Base-by-base conservation (phyloP, 2,113 vertebrate species). In the Prochilodus magdalenae region DNA sequence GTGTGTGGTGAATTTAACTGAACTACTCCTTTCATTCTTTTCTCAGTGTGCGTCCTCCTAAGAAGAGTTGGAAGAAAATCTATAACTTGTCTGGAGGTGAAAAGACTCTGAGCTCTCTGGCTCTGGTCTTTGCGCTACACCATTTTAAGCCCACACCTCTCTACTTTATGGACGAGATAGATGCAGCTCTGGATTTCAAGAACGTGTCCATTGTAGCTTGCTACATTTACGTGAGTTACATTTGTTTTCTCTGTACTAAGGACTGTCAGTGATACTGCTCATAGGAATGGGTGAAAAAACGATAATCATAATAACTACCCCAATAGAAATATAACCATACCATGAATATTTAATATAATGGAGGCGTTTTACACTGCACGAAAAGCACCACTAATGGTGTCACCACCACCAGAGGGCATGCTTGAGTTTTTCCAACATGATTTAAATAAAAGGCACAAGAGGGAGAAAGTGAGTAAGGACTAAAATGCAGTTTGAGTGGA, bases 21-120 rank as follows among this genome's bases (percentile, higher is more conserved):
- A 55, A 55, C 1, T 2, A 2, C 14, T 6, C 53, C 22, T 20
- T 55, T 4, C 20, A 1, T 55, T 7, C 5, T 55, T 6, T 55
- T 7, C 5, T 55, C 20, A 99, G 98, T 62, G 98, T 99, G 59
- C 94, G 98, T 22, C 98, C 98, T 77, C 98, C 98, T 0, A 99
- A 98, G 94, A 99, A 99, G 86, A 99, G 97, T 75, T 99, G 97
- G 98, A 99, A 99, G 90, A 99, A 99, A 89, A 99, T 99, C 83
- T 99, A 98, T 67, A 99, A 99, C 84, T 93, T 99, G 72, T 99
- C 98, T 0, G 98, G 98, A 81, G 98, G 98, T 62, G 98, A 99
- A 84, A 99, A 99, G 92, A 99, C 98, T 0, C 93, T 99, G 2
- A 99, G 98, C 88, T 99, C 98, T 0, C 83, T 99, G 91, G 98